Evolutionary conservation across 2,797 vertebrate genomes (phyloP).

Genomic region (Galaxias olidus): DNA sequence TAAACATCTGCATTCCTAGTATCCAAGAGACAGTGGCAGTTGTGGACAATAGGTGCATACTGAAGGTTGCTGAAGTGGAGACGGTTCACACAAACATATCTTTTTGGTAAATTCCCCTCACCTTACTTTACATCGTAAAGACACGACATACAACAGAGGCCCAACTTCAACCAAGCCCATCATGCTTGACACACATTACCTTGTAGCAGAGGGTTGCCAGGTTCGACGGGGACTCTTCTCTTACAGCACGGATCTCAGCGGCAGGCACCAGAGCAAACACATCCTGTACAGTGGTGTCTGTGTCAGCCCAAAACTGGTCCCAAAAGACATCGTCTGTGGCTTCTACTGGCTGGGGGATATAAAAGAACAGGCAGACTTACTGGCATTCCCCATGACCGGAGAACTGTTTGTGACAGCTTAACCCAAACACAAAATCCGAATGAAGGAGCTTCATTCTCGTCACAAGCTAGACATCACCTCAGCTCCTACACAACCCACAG

Average conservation of each 20-base stretch:
- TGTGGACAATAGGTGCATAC: background rate
- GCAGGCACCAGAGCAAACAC: constrained; percentile 93
- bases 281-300: constrained; percentile 87
- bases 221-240: constrained; percentile 96
- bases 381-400: background rate
- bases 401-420: background rate
- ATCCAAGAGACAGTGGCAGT: background rate
- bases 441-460: background rate
- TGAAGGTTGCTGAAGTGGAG: background rate
- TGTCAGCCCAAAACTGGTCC: constrained; percentile 95
- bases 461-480: background rate
- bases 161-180: background rate
- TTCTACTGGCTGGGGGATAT: constrained; percentile 83
- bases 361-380: background rate
- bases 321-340: constrained; percentile 92
- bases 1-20: constrained; percentile 30
- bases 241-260: constrained; percentile 92
- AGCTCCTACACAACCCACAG: background rate
- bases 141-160: too few species aligned
- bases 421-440: background rate
- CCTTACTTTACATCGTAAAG: background rate
- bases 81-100: background rate
- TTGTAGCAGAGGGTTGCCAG: constrained; percentile 97
- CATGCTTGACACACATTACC: constrained; percentile 63
- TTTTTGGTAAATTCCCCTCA: background rate